Conservation (phyloP, 2,888 invertebrate species). For the Phrixothrix hirtus region DNA sequence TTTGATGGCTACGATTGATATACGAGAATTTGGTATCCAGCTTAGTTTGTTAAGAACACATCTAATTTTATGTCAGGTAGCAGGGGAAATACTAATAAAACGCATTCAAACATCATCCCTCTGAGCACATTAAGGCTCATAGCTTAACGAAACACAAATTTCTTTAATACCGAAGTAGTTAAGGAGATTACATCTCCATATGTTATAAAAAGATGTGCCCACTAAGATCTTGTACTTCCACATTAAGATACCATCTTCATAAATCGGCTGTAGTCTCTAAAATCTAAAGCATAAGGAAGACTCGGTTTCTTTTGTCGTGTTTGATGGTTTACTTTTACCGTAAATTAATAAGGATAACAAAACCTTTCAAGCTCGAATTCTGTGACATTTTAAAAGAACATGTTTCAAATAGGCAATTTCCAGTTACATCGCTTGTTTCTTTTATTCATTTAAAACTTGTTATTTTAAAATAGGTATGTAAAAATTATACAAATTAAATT, state of each 20-base stretch:
- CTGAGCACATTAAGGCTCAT: slow-evolving; percentile 11
- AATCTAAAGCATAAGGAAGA: no score
- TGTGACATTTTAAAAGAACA: no score
- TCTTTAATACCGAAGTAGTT: slow-evolving; percentile 18
- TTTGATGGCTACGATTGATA: no score
- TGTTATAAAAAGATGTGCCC: slow-evolving; percentile 28
- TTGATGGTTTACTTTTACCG: background rate
- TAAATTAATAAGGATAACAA: no score
- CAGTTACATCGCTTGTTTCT: no score
- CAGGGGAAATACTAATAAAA: background rate
- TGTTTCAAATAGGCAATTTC: no score
- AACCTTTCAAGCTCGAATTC: no score
- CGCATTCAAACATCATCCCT: slow-evolving; percentile 14
- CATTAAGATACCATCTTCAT: slow-evolving; percentile 35
- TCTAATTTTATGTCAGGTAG: slow-evolving; percentile 4
- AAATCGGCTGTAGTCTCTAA: slow-evolving; percentile 32
- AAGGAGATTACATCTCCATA: slow-evolving; percentile 35
- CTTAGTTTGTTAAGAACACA: background rate
- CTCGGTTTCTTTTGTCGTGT: background rate
- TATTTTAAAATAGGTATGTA: no score
- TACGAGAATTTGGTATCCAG: slow-evolving; percentile 10
- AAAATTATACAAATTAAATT: no score
- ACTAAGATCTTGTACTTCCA: slow-evolving; percentile 21
- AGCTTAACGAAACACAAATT: slow-evolving; percentile 22
- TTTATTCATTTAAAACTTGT: no score